Conservation (phyloP, 2,888 invertebrate species). For the Heliconius cydno region DNA sequence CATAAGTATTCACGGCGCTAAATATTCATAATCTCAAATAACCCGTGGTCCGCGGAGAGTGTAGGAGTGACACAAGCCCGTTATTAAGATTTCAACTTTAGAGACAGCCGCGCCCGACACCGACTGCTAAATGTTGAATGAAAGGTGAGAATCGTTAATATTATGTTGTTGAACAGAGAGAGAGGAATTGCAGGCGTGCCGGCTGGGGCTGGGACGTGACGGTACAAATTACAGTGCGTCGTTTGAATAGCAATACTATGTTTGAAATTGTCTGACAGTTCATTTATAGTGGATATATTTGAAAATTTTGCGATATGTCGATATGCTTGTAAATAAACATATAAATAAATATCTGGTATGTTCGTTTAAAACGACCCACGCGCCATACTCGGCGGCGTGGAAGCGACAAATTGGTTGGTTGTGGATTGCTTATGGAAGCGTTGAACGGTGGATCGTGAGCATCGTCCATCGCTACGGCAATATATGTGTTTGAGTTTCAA, state of each 20-base stretch:
- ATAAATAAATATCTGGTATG: slow-evolving; percentile 43
- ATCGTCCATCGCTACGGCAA: neutral
- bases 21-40: slow-evolving; percentile 62
- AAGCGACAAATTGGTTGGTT: slow-evolving; percentile 75
- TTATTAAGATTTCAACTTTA: slow-evolving; percentile 68
- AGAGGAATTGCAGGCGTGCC: slow-evolving; percentile 53
- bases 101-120: slow-evolving; percentile 56
- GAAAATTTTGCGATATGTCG: slow-evolving; percentile 34
- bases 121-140: slow-evolving; percentile 50
- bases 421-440: slow-evolving; percentile 65
- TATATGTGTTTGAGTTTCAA: neutral
- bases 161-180: slow-evolving; percentile 47
- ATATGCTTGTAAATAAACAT: slow-evolving; percentile 19
- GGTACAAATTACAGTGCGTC: slow-evolving; percentile 43
- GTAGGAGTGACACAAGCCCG: slow-evolving; percentile 63
- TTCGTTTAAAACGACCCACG: slow-evolving; percentile 48
- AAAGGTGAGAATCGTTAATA: slow-evolving; percentile 55
- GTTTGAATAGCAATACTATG: slow-evolving; percentile 43
- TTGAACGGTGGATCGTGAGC: slow-evolving; percentile 54
- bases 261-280: slow-evolving; percentile 43
- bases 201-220: slow-evolving; percentile 49
- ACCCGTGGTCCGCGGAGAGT: slow-evolving; percentile 49
- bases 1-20: slow-evolving; percentile 56
- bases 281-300: slow-evolving; percentile 45
- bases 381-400: slow-evolving; percentile 69